Percentiles rank a stretch among this genome's conserved stretches.
phyloP scores from a whole-genome alignment of 2,113 vertebrate genomes.

The Bubo blakistoni region DNA sequence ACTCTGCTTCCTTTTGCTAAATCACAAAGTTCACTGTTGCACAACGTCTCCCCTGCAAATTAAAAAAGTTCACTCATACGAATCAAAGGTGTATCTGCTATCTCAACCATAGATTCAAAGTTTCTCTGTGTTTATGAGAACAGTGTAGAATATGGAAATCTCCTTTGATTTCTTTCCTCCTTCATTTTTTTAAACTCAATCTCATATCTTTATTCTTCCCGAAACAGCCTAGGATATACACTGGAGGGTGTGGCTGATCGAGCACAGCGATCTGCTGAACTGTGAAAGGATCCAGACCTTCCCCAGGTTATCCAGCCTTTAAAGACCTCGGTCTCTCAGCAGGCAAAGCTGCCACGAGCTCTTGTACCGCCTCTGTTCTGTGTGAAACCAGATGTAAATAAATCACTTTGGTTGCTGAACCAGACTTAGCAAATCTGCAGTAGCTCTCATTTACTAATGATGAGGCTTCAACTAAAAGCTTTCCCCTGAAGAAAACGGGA shows the following conservation, averaged over 20 bases:
- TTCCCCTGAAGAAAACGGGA: neutral
- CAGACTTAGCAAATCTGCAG: accelerated
- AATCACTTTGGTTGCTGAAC: neutral
- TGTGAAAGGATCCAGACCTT: neutral
- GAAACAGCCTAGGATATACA: accelerated
- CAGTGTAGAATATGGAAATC: neutral
- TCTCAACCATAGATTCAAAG: neutral
- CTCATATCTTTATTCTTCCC: neutral
- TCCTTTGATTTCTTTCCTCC: neutral
- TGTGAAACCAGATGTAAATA: neutral
- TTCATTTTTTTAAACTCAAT: neutral
- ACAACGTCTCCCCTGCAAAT: neutral
- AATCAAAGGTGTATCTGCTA: neutral
- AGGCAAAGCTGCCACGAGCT: neutral
- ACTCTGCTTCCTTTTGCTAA: neutral
- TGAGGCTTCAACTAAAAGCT: neutral
- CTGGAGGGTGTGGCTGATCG: neutral
- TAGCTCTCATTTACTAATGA: accelerated
- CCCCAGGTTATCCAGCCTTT: neutral
- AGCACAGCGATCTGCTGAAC: neutral
- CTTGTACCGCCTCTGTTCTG: neutral
- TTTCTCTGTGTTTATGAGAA: neutral
- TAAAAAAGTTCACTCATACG: neutral
- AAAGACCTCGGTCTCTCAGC: neutral
- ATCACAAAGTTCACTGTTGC: neutral